These are phyloP conservation scores for Oenanthe oenanthe DNA, from an alignment of 2,113 vertebrate species.

Conservation along the genomic window DNA sequence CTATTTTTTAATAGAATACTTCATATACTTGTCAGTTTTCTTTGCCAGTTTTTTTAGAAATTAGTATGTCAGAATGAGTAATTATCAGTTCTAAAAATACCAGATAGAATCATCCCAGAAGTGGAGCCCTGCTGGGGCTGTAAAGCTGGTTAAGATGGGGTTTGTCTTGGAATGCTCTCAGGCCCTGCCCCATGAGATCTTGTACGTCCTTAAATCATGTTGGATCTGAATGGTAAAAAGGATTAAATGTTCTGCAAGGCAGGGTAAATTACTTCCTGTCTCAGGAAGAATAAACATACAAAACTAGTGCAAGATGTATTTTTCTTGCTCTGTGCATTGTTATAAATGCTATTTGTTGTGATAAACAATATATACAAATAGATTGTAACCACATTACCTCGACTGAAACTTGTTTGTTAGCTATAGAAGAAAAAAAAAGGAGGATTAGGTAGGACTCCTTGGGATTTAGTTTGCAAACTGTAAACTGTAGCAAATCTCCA, in stretches of 20 bases:
- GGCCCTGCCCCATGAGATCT: neutral
- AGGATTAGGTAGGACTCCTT: slow-evolving; percentile 53
- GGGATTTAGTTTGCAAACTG: slow-evolving; percentile 60
- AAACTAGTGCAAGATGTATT: neutral
- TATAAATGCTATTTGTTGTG: slow-evolving; percentile 46
- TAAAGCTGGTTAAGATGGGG: neutral
- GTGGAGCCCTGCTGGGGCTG: neutral
- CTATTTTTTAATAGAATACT: neutral
- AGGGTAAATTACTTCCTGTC: slow-evolving; percentile 15
- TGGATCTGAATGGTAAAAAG: slow-evolving; percentile 36
- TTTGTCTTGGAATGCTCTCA: neutral
- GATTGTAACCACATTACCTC: slow-evolving; percentile 34
- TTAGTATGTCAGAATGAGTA: neutral
- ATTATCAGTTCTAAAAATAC: neutral
- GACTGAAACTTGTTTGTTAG: neutral
- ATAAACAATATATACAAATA: slow-evolving; percentile 51
- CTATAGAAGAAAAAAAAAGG: neutral
- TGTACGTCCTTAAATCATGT: neutral
- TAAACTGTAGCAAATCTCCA: slow-evolving; percentile 58
- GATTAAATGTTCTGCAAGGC: slow-evolving; percentile 32
- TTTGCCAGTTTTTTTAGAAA: neutral
- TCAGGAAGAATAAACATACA: slow-evolving; percentile 30
- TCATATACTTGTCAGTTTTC: neutral
- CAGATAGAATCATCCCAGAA: slow-evolving; percentile 7
- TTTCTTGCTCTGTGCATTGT: slow-evolving; percentile 17